phyloP scores from a whole-genome alignment of 2,888 invertebrate genomes.

The Lordiphosa andalusiaca region DNA sequence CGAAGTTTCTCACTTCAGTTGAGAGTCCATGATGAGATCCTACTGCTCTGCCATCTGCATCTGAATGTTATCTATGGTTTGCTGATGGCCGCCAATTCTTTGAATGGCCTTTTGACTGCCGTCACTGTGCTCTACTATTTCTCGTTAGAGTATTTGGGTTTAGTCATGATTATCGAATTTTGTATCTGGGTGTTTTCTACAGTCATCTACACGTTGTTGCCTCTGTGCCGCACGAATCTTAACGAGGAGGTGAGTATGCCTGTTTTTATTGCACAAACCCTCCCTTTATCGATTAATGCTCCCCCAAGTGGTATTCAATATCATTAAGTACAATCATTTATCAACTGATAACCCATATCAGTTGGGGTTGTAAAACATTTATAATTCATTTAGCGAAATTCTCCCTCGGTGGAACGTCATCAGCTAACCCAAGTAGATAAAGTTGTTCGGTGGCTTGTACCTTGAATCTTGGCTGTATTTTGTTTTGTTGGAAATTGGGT shows the following conservation, averaged over 20 bases:
- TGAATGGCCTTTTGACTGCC: neutral
- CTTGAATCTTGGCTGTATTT: too few species aligned
- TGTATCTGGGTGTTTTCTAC: neutral
- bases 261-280: too few species aligned
- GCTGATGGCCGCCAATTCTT: neutral
- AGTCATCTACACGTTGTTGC: neutral
- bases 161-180: neutral
- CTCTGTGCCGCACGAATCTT: neutral
- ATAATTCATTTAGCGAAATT: constrained; percentile 4
- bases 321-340: too few species aligned
- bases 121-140: neutral
- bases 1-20: neutral
- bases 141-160: too few species aligned
- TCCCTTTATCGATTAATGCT: neutral
- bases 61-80: neutral
- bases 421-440: too few species aligned
- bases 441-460: too few species aligned
- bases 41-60: neutral
- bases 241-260: constrained; percentile 2
- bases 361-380: neutral
- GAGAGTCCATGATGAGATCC: neutral
- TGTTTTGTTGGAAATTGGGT: too few species aligned
- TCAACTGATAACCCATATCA: constrained; percentile 3
- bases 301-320: neutral
- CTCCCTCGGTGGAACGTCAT: neutral